These are phyloP conservation scores for Dolichotis patagonum DNA, from an alignment of 2,113 vertebrate species.

Conservation along the genomic window DNA sequence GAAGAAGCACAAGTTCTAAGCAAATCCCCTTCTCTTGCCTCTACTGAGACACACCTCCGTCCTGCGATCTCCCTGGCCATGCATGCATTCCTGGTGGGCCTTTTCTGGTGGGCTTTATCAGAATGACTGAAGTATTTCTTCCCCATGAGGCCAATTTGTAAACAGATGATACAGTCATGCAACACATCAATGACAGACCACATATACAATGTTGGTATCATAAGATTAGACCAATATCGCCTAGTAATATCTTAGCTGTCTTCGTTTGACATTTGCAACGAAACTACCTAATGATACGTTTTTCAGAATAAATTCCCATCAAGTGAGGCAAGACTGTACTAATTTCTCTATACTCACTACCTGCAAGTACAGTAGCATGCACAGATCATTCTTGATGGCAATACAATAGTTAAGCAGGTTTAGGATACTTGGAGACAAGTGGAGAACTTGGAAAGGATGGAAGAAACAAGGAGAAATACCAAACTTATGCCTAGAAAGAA, in stretches of 20 bases:
- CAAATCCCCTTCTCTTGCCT: background rate
- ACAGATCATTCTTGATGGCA: background rate
- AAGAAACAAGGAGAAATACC: background rate
- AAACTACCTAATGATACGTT: background rate
- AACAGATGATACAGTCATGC: background rate
- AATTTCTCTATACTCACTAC: background rate
- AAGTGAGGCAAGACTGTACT: background rate
- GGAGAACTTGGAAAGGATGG: background rate
- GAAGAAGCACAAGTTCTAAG: background rate
- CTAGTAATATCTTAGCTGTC: background rate
- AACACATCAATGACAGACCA: background rate
- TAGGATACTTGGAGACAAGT: background rate
- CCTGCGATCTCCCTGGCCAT: background rate
- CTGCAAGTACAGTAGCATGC: background rate
- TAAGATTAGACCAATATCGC: background rate
- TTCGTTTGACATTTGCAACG: background rate
- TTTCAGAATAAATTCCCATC: background rate
- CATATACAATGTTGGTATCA: background rate
- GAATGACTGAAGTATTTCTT: background rate
- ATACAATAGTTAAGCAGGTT: background rate
- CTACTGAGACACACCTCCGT: background rate
- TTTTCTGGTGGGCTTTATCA: background rate
- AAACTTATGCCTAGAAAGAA: background rate
- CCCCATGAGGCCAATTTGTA: background rate
- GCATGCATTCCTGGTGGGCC: background rate